phyloP scores from a whole-genome alignment of 2,797 vertebrate genomes.

The Coregonus ussuriensis region DNA sequence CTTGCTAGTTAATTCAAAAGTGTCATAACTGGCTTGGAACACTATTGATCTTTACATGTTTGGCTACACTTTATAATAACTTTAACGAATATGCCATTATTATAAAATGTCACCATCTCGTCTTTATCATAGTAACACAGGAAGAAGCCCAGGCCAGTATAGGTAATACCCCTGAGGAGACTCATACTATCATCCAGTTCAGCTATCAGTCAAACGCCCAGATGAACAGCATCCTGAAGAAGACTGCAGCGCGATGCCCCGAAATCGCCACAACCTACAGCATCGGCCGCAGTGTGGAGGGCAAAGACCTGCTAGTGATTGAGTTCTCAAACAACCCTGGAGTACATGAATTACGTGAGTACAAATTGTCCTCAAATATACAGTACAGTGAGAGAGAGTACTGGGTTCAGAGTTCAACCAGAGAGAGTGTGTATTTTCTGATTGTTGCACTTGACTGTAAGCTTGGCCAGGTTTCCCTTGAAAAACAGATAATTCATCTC shows the following conservation, averaged over 20 bases:
- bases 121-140: constrained; percentile 39
- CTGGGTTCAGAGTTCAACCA: not conserved
- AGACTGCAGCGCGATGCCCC: constrained; percentile 80
- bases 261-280: constrained; percentile 88
- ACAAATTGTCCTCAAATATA: not conserved
- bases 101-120: not conserved
- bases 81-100: not conserved
- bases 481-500: not conserved
- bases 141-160: constrained; percentile 35
- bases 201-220: constrained; percentile 83
- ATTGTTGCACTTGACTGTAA: not conserved
- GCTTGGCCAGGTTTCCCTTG: not conserved
- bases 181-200: constrained; percentile 76
- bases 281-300: constrained; percentile 89
- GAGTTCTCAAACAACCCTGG: constrained; percentile 93
- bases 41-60: not conserved
- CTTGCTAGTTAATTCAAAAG: not conserved
- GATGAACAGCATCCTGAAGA: constrained; percentile 82
- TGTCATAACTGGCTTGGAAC: not conserved
- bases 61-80: not conserved
- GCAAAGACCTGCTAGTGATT: constrained; percentile 89
- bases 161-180: constrained; percentile 53
- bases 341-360: constrained; percentile 88
- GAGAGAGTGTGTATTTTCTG: not conserved
- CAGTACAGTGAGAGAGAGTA: not conserved